Conservation (phyloP, 2,113 vertebrate genomes). For the Chinchilla lanigera region DNA sequence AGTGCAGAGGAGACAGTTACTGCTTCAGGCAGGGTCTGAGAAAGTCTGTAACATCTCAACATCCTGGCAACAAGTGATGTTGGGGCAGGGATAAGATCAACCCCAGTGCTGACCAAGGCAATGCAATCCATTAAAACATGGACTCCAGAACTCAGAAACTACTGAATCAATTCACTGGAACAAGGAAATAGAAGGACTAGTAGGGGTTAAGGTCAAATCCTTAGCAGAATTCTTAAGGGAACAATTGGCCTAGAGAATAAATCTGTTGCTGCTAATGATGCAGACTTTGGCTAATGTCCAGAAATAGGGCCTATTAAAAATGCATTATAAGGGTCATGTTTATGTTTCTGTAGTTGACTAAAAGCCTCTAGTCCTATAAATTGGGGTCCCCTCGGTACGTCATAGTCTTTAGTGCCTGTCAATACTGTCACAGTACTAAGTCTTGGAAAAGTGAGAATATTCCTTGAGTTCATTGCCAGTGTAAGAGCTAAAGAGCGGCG, state of each 20-base stretch:
- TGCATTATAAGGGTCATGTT: constrained; percentile 55
- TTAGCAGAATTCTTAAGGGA: constrained; percentile 58
- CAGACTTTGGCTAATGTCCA: constrained; percentile 50
- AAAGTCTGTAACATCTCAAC: background rate
- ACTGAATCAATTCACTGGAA: constrained; percentile 16
- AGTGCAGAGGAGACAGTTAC: background rate
- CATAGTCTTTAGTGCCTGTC: background rate
- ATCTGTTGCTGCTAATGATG: constrained; percentile 41
- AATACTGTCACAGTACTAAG: background rate
- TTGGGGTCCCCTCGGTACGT: background rate
- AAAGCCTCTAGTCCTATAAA: background rate
- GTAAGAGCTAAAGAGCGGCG: background rate
- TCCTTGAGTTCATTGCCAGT: background rate
- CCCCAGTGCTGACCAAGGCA: background rate
- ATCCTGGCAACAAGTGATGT: background rate
- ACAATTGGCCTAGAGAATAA: constrained; percentile 32
- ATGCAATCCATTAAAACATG: background rate
- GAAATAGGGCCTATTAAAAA: constrained; percentile 68
- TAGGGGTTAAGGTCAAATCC: constrained; percentile 57
- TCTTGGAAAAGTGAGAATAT: background rate
- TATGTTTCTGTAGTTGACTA: constrained; percentile 31
- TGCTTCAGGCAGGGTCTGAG: background rate
- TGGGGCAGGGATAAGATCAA: background rate
- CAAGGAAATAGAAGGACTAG: constrained; percentile 29
- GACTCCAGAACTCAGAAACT: background rate